phyloP scores from a whole-genome alignment of 1,140 invertebrate genomes.

The Contarinia nasturtii region DNA sequence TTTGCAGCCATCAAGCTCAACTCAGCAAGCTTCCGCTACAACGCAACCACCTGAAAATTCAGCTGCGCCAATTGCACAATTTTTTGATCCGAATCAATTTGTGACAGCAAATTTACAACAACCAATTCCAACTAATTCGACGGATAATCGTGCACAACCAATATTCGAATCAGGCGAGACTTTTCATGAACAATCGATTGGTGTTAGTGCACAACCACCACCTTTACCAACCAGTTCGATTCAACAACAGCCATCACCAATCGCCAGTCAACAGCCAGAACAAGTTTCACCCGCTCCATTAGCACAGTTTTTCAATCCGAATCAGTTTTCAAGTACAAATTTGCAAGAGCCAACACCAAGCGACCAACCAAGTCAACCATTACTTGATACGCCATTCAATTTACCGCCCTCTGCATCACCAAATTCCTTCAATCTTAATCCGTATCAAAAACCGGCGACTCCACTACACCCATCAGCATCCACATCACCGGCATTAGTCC shows the following conservation, averaged over 20 bases:
- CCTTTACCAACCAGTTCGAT: not conserved
- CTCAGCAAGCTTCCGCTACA: too few relatives aligned
- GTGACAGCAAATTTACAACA: not conserved
- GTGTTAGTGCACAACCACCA: not conserved
- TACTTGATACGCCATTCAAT: not conserved
- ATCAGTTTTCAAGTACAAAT: not conserved
- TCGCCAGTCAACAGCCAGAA: not conserved
- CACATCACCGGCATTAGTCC: not conserved
- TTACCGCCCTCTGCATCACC: not conserved
- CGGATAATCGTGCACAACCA: not conserved
- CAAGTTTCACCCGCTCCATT: not conserved
- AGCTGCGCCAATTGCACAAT: not conserved
- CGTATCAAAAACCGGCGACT: not conserved
- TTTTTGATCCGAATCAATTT: not conserved
- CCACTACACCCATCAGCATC: not conserved
- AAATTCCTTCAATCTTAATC: not conserved
- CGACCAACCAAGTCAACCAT: not conserved
- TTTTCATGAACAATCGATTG: not conserved
- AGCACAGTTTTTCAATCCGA: not conserved
- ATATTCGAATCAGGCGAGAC: not conserved
- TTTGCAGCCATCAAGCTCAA: too few relatives aligned
- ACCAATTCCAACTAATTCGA: too few relatives aligned
- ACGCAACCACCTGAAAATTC: not conserved
- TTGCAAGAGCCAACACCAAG: not conserved
- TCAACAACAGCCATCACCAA: not conserved